Conservation (phyloP, 2,113 vertebrate genomes). For the Nesogale talazaci region DNA sequence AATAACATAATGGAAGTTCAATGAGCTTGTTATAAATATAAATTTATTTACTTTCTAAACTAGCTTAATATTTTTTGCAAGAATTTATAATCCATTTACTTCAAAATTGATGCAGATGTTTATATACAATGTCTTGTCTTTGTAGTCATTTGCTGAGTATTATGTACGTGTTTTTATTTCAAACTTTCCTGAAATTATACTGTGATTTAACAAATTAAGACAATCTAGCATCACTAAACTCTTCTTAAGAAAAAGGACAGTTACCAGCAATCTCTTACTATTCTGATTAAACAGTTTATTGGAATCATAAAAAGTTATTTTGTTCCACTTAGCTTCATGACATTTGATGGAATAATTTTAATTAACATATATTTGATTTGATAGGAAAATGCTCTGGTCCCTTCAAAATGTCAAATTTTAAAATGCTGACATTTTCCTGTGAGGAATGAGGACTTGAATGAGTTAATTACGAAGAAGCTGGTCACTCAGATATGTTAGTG, state of each 20-base stretch:
- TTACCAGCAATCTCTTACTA: background rate
- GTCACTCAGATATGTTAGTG: background rate
- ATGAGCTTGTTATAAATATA: background rate
- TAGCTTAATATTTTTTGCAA: background rate
- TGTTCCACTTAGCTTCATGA: constrained; percentile 75
- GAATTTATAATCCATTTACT: background rate
- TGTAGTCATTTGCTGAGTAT: background rate
- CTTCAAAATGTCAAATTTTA: constrained; percentile 78
- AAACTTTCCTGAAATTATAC: background rate
- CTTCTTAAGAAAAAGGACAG: background rate
- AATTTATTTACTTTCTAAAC: background rate
- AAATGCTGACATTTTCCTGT: constrained; percentile 74
- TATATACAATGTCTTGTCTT: background rate
- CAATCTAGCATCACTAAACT: background rate
- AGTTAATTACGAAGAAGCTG: constrained; percentile 67
- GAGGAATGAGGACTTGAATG: constrained; percentile 72
- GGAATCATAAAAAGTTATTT: background rate
- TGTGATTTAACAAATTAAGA: background rate
- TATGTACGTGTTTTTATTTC: background rate
- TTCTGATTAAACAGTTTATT: constrained; percentile 48
- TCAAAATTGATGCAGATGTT: background rate
- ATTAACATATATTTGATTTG: constrained; percentile 70
- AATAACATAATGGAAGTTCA: background rate
- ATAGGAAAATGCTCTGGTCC: constrained; percentile 45
- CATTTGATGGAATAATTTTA: constrained; percentile 74